These are phyloP conservation scores for Myxocyprinus asiaticus DNA, from an alignment of 2,113 vertebrate genomes.

Conservation along the genomic window DNA sequence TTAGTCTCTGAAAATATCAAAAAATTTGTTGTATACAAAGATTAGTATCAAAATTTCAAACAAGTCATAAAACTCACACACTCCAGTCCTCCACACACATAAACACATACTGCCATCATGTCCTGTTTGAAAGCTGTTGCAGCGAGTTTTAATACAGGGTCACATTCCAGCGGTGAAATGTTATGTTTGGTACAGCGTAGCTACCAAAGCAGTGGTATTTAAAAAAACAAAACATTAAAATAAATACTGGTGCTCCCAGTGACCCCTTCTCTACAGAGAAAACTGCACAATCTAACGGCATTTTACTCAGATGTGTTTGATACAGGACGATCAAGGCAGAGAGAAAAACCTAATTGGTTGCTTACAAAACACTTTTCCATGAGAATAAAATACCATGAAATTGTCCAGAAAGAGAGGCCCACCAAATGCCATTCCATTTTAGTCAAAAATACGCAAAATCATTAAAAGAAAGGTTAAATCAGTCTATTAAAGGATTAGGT, in stretches of 20 bases:
- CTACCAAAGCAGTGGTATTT: no score
- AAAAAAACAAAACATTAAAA: conserved; percentile 9
- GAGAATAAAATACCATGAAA: not conserved
- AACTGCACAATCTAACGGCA: not conserved
- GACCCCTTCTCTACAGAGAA: not conserved
- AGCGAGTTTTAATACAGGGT: not conserved
- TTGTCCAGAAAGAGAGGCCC: not conserved
- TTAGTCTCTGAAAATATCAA: not conserved
- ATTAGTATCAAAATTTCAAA: not conserved
- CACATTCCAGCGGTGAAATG: conserved; percentile 13
- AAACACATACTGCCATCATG: not conserved
- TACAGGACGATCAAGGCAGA: not conserved
- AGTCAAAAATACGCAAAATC: not conserved
- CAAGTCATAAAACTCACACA: not conserved
- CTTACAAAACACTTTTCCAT: not conserved
- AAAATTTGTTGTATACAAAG: not conserved
- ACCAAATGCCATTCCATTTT: not conserved
- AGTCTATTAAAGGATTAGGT: no score
- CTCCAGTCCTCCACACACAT: not conserved
- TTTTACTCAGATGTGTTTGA: conserved; percentile 6
- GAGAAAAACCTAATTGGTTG: not conserved
- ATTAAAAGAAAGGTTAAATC: no score
- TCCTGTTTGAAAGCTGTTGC: not conserved
- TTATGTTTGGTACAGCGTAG: not conserved
- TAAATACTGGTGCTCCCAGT: conserved; percentile 22